A percentile compares a stretch with the other conserved stretches of the same genome.
phyloP scores from a whole-genome alignment of 1,140 invertebrate species.

The Pissodes strobi region DNA sequence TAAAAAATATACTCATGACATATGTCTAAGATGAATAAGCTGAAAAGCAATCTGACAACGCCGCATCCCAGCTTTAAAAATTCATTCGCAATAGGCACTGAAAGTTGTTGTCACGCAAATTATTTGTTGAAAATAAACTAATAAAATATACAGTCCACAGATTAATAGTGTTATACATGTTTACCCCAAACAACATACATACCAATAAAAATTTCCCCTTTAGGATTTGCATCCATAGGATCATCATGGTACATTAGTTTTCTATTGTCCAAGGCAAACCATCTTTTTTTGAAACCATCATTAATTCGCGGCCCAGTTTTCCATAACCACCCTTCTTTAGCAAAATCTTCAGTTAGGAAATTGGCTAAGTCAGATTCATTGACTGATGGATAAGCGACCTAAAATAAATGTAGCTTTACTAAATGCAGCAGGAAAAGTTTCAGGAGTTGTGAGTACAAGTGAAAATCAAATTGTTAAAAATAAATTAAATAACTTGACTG shows the following conservation, averaged over 20 bases:
- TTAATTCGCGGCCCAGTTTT: conserved; percentile 81
- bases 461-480: neutral
- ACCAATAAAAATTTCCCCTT: conserved; percentile 87
- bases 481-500: no score
- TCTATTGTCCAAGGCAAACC: conserved; percentile 87
- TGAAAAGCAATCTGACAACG: no score
- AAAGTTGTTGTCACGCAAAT: no score
- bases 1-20: no score
- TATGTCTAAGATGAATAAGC: no score
- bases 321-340: conserved; percentile 85
- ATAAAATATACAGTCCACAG: no score
- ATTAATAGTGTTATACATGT: no score
- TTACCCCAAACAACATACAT: no score
- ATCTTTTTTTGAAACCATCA: conserved; percentile 81
- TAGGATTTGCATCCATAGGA: conserved; percentile 81
- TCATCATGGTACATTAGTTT: conserved; percentile 92
- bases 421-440: no score
- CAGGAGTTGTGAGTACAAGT: neutral
- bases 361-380: conserved; percentile 75
- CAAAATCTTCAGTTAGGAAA: conserved; percentile 78
- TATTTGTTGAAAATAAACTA: no score
- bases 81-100: no score
- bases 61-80: no score
- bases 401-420: neutral
- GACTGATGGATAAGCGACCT: conserved; percentile 79